A percentile compares a stretch with the other conserved stretches of the same genome.
These are phyloP conservation scores for Patella ulyssiponensis DNA, from an alignment of 2,888 invertebrate species.

Conservation along the genomic window DNA sequence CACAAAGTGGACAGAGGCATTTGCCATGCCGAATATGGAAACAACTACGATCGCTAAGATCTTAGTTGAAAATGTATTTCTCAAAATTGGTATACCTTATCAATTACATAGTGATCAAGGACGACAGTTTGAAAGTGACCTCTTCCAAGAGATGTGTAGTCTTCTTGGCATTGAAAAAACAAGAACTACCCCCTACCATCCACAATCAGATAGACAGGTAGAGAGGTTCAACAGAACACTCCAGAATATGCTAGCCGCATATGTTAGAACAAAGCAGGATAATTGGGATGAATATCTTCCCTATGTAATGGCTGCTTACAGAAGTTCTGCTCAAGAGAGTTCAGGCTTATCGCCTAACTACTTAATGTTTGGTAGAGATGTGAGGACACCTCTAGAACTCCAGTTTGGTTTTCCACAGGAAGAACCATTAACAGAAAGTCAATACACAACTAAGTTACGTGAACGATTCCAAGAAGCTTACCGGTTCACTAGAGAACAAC, in stretches of 20 bases:
- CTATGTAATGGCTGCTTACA: background rate
- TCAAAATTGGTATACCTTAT: conserved; percentile 19
- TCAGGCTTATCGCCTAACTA: background rate
- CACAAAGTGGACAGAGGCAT: conserved; percentile 25
- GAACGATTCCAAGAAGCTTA: background rate
- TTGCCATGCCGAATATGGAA: conserved; percentile 16
- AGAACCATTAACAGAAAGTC: background rate
- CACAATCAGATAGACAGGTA: conserved; percentile 39
- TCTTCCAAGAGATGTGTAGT: conserved; percentile 20
- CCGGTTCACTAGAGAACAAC: background rate
- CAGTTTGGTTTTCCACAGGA: background rate
- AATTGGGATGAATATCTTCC: background rate
- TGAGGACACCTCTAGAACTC: background rate
- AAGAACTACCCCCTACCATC: conserved; percentile 20
- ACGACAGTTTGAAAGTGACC: background rate
- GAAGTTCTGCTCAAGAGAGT: background rate
- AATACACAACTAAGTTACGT: background rate
- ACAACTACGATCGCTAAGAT: background rate
- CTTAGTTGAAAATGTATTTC: conserved; percentile 15
- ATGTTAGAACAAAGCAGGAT: background rate
- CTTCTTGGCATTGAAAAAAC: conserved; percentile 11
- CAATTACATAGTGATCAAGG: background rate
- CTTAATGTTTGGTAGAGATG: background rate
- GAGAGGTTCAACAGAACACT: conserved; percentile 28
- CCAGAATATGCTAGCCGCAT: conserved; percentile 27